Percentiles rank a stretch among this genome's conserved stretches.
These are phyloP conservation scores for Fringilla coelebs DNA, from an alignment of 2,797 vertebrate species.

Conservation along the genomic window DNA sequence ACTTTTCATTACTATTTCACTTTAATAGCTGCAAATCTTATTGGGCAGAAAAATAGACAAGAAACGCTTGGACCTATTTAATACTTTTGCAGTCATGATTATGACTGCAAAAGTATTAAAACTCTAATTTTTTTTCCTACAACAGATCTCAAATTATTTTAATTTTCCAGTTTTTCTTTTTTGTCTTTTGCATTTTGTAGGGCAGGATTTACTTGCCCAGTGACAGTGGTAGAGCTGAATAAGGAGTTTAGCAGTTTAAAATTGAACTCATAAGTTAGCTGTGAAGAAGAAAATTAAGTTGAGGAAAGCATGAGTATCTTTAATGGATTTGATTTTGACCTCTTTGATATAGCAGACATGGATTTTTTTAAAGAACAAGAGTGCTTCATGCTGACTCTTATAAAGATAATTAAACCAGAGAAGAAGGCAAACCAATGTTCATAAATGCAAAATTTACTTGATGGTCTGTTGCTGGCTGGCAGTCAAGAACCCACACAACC, in stretches of 20 bases:
- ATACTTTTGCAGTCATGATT: not conserved
- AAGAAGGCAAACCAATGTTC: not conserved
- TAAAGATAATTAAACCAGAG: not conserved
- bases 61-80: not conserved
- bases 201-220: not conserved
- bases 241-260: not conserved
- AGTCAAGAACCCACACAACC: not conserved
- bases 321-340: not conserved
- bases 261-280: not conserved
- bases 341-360: not conserved
- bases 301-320: not conserved
- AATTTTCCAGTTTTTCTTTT: not conserved
- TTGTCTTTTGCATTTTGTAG: not conserved
- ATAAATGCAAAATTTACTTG: not conserved
- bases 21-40: not conserved
- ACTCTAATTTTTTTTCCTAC: not conserved
- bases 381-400: not conserved
- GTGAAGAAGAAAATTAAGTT: not conserved
- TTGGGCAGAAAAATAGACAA: not conserved
- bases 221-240: not conserved
- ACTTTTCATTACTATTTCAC: not conserved
- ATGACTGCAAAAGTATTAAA: too few relatives aligned
- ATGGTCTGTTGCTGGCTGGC: not conserved
- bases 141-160: not conserved
- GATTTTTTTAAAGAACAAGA: not conserved